Base-by-base conservation (phyloP, 1,140 invertebrate species). In the Battus philenor region DNA sequence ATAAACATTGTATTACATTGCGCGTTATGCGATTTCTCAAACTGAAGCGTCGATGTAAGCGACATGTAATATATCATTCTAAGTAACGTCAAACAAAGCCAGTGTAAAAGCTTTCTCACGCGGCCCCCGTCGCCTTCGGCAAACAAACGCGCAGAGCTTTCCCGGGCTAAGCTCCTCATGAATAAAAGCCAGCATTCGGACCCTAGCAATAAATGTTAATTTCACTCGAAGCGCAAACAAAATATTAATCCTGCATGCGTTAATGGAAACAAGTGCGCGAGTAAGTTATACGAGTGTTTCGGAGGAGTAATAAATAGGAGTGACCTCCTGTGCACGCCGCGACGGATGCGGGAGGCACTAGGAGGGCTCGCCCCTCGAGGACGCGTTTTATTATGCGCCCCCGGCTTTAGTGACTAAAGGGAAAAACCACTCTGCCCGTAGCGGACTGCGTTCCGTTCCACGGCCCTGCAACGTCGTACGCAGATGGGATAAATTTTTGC, bases 121-220 rank as follows among this genome's bases (percentile, higher is more conserved):
- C 74, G 71, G 70, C 55, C 59, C 54, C 64, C 65, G 53, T 48
- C 55, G 63, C 52, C 68, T 64, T 68, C 62, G 56, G 62, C 64
- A 77, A 80, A 77, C 79, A 83, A 75, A 77, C 74, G 69, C 57
- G 52, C 53, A 64, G 54, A 75, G 73, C 70, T 75, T 75, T 78
- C 68, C 64, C 54, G 57, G 50, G 56, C 57, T 78, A 78, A 82
- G 75, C 75, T 68, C 73, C 73, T 81, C 74, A 79, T 81, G 79
- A 83, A 83, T 83, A 83, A 78, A 79, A 77, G 68, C 68, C 67
- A 54, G 64, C 67, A 66, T 62, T 74, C 54, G 61, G 68, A 74
- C 69, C 80, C 80, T 63, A 74, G 62, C 70, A 67, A 81, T 80
- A 78, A 81, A 80, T 77, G 80, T 77, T 80, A 84, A 84, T 78